Evolutionary conservation across 2,113 vertebrate species (phyloP).

Genomic region (Caranx melampygus): DNA sequence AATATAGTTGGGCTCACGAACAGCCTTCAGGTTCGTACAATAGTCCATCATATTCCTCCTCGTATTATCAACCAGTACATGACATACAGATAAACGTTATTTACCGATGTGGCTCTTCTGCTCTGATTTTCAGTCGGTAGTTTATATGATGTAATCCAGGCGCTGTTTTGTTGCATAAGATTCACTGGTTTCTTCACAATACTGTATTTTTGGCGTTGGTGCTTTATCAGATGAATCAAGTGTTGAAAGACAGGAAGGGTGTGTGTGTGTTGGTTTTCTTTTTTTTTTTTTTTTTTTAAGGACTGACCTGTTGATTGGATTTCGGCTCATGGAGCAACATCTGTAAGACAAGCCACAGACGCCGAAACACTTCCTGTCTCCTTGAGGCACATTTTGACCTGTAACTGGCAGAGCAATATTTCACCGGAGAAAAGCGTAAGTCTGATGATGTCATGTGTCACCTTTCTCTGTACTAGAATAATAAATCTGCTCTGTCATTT

Average conservation of each 20-base stretch:
- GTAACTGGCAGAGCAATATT: not conserved
- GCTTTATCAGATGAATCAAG: not conserved
- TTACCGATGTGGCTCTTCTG: not conserved
- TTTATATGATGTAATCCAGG: conserved; percentile 32
- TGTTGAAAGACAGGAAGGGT: not conserved
- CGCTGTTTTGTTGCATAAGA: conserved; percentile 4
- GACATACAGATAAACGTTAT: conserved; percentile 9
- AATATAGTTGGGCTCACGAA: conserved; percentile 11
- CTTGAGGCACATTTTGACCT: not conserved
- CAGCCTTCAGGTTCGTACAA: conserved; percentile 14
- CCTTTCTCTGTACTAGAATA: not conserved
- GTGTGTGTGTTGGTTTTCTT: not conserved
- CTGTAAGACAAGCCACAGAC: not conserved
- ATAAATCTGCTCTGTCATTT: conserved; percentile 3
- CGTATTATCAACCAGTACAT: conserved; percentile 29
- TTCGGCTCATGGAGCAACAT: not conserved
- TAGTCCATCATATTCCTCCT: not conserved
- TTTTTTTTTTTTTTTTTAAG: not conserved
- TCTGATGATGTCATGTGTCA: not conserved
- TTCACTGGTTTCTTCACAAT: not conserved
- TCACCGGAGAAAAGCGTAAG: not conserved
- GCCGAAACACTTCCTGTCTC: not conserved
- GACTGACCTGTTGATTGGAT: not conserved
- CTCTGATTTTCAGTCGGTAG: conserved; percentile 7
- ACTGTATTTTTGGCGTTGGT: not conserved